Percentiles rank a stretch among this genome's conserved stretches.
phyloP scores from a whole-genome alignment of 2,797 vertebrate species.

The Tokudaia tokunoshimensis region DNA sequence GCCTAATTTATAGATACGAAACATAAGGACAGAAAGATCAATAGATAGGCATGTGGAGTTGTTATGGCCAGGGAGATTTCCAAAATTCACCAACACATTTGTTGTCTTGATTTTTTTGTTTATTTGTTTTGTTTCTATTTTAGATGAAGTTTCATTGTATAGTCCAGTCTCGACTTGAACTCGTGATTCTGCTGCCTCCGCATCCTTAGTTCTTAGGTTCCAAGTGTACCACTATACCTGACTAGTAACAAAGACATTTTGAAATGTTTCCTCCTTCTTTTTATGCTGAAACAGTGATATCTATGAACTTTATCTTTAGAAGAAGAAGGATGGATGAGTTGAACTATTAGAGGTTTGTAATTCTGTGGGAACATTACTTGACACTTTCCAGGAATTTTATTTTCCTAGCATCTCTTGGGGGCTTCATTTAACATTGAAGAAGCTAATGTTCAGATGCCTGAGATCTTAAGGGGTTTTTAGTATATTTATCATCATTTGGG shows the following conservation, averaged over 20 bases:
- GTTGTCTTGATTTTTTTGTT: not conserved
- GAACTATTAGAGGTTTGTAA: not conserved
- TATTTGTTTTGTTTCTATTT: not conserved
- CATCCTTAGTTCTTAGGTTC: not conserved
- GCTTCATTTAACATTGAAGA: not conserved
- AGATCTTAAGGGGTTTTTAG: not conserved
- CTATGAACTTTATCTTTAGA: not conserved
- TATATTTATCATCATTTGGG: not conserved
- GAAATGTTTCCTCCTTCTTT: not conserved
- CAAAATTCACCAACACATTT: not conserved
- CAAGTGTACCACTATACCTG: not conserved
- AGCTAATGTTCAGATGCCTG: not conserved
- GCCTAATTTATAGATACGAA: slow-evolving; percentile 19
- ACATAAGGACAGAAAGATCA: slow-evolving; percentile 38
- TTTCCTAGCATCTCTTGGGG: not conserved
- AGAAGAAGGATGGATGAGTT: not conserved
- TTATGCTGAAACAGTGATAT: not conserved
- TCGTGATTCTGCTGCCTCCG: not conserved
- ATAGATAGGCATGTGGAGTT: not conserved
- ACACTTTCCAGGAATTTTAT: not conserved
- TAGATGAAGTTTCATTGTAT: not conserved
- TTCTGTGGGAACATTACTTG: not conserved
- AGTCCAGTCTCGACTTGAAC: not conserved
- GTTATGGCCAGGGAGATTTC: not conserved
- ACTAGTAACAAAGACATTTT: not conserved